phyloP scores from a whole-genome alignment of 2,113 vertebrate genomes.

The Alethe castanea region DNA sequence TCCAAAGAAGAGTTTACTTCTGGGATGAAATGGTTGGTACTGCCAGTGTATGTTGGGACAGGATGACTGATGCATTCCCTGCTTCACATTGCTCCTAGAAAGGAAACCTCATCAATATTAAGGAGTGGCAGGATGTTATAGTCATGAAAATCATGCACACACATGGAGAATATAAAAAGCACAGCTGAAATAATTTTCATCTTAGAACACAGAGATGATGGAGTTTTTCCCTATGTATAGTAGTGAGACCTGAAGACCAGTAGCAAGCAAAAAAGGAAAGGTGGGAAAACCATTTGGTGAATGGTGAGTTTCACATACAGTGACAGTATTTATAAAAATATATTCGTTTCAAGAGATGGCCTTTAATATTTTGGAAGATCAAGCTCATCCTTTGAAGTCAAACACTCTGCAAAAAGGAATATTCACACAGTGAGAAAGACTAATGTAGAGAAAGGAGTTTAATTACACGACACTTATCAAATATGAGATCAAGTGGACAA shows the following conservation, averaged over 20 bases:
- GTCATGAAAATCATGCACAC: background rate
- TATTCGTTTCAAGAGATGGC: background rate
- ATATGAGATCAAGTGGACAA: background rate
- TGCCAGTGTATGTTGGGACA: background rate
- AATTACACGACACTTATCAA: background rate
- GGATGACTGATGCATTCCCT: background rate
- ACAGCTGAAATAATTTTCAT: background rate
- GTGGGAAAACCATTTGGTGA: background rate
- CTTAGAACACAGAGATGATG: background rate
- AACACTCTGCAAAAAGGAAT: background rate
- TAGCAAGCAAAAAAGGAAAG: background rate
- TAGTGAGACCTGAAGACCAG: background rate
- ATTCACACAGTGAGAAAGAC: background rate
- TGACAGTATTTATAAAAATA: background rate
- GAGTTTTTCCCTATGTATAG: accelerated
- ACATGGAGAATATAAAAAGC: background rate
- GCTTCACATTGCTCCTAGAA: background rate
- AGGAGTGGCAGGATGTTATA: background rate
- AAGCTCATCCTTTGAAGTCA: background rate
- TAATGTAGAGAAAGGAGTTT: background rate
- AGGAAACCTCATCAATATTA: background rate
- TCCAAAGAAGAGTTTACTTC: background rate
- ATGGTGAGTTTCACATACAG: background rate
- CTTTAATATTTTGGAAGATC: background rate
- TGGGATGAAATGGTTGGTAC: background rate